Percentiles rank a stretch among this genome's conserved stretches.
phyloP scores from a whole-genome alignment of 2,797 vertebrate genomes.

The Acrocephalus scirpaceus region DNA sequence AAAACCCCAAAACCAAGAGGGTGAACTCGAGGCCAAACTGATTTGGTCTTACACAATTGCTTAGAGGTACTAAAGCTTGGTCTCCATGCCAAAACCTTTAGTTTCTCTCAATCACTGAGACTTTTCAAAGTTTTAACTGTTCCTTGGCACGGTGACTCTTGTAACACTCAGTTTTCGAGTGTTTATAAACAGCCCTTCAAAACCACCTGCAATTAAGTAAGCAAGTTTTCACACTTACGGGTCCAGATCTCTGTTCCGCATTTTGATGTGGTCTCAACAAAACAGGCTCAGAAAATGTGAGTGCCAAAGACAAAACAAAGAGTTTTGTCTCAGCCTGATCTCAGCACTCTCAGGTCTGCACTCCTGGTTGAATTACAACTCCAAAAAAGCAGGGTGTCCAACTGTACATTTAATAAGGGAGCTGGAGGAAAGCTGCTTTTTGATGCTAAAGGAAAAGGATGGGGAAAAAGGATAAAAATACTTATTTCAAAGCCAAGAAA shows the following conservation, averaged over 20 bases:
- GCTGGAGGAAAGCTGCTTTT: neutral
- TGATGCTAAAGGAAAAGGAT: neutral
- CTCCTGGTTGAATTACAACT: neutral
- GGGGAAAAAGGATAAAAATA: neutral
- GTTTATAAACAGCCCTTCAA: constrained; percentile 59
- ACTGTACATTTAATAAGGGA: neutral
- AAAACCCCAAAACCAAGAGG: constrained; percentile 2
- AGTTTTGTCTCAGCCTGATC: neutral
- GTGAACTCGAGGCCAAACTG: neutral
- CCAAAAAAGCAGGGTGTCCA: neutral
- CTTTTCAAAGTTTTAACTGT: constrained; percentile 36
- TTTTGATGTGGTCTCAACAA: constrained; percentile 57
- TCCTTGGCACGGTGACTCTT: constrained; percentile 28
- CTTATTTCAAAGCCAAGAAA: neutral
- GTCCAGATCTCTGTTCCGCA: constrained; percentile 41
- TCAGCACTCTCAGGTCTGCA: neutral
- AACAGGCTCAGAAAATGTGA: neutral
- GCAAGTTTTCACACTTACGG: constrained; percentile 61
- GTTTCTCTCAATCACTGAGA: constrained; percentile 24
- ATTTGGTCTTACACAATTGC: neutral
- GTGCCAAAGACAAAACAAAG: neutral
- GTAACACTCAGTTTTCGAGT: constrained; percentile 25
- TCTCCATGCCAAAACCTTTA: neutral
- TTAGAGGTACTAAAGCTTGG: neutral
- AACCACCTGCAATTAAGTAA: constrained; percentile 58